Base-by-base conservation (phyloP, 2,888 invertebrate species). In the Carpatolechia fugitivella region DNA sequence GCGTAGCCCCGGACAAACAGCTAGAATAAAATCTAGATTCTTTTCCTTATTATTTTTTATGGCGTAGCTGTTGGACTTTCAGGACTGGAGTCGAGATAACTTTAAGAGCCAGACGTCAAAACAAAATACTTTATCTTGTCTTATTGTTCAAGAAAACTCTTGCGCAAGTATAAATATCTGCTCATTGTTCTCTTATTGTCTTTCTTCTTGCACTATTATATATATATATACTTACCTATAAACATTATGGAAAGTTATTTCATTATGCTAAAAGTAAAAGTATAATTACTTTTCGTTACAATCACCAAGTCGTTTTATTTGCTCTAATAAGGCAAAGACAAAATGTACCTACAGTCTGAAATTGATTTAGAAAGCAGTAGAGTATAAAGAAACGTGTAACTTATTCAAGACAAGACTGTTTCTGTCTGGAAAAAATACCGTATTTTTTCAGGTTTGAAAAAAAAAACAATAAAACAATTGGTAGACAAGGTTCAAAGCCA, bases 181-280 rank as follows among this genome's bases (percentile, higher is more conserved):
- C 24, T 24, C 3, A 24, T 24, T 24, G 24, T 24, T 24, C 6
- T 24, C 24, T 24, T 24, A 24, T 24, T 4, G 24, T 24, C 6
- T 24, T 24, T 24, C 3, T 24, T 24, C 24, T 24, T 24, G 6
- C 24, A 6, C 24, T 24, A n/a, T 41, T 41, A n/a, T 38, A 3
- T 41, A 20, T 2, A 20, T 29, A 44, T 44, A n/a, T 6, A 20
- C 44, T 13, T 20, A 44, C 13, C 10, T 13, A 24, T n/a, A 1
- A 11, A 20, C 44, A 44, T 11, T 44, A 44, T 44, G 44, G 44
- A 44, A 44, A 44, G 44, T 44, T 29, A 24, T 13, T 44, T 29
- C 24, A 44, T 44, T 24, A 29, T 14, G 44, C 24, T 29, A 13
- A 29, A 29, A 44, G 44, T 44, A 44, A 44, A 44, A 44, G 44